Evolutionary conservation across 2,113 vertebrate species (phyloP).

Genomic region (Egretta garzetta): DNA sequence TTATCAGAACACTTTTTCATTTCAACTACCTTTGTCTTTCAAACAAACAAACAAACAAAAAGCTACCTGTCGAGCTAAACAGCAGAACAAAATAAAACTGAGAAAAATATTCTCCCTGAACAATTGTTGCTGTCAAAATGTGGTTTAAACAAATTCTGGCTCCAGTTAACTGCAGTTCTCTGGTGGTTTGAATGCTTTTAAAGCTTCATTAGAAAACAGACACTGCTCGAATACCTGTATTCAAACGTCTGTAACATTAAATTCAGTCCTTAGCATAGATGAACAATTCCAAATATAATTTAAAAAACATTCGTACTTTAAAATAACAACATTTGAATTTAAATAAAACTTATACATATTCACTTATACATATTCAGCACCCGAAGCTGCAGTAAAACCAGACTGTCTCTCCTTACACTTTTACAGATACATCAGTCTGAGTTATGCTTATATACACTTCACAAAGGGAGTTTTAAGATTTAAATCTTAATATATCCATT

Average conservation of each 20-base stretch:
- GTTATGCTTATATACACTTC: background rate
- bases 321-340: conserved; percentile 23
- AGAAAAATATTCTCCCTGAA: background rate
- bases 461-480: background rate
- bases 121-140: conserved; percentile 25
- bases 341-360: background rate
- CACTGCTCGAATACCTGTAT: background rate
- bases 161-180: conserved; percentile 26
- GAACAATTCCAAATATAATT: background rate
- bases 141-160: conserved; percentile 31
- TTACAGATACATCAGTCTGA: background rate
- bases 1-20: background rate
- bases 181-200: conserved; percentile 44
- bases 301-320: background rate
- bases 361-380: background rate
- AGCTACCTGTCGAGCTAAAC: background rate
- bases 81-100: background rate
- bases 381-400: background rate
- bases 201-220: conserved; percentile 40
- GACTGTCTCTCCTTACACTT: background rate
- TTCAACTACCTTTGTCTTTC: background rate
- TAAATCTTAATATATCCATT: background rate
- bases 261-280: background rate
- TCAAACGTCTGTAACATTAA: background rate
- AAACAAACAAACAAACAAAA: background rate